Evolutionary conservation across 2,113 vertebrate species (phyloP).

Genomic region (Chamaetylas fuelleborni): DNA sequence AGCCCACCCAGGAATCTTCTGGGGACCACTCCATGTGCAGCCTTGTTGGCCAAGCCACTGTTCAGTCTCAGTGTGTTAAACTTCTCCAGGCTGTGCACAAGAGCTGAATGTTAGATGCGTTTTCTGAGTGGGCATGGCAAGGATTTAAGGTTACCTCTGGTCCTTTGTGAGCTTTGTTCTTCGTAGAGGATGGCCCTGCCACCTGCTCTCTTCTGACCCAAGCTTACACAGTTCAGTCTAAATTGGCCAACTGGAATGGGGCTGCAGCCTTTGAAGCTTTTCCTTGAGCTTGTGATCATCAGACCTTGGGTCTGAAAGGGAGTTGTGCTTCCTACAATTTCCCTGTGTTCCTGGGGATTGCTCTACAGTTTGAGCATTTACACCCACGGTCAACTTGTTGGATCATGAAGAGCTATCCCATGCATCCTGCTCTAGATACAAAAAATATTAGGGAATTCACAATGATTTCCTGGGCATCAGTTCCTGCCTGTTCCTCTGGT

Average conservation of each 20-base stretch:
- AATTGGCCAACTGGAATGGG: neutral
- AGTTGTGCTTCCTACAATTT: neutral
- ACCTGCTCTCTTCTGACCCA: neutral
- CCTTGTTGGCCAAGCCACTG: neutral
- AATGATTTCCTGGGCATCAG: neutral
- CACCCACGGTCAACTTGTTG: neutral
- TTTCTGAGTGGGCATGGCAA: neutral
- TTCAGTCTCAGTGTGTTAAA: neutral
- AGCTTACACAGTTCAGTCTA: neutral
- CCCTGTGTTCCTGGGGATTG: neutral
- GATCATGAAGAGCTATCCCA: neutral
- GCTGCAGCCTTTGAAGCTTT: neutral
- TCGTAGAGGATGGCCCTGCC: neutral
- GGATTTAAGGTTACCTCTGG: neutral
- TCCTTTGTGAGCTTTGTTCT: neutral
- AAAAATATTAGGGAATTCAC: neutral
- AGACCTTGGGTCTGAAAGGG: neutral
- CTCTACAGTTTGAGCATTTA: neutral
- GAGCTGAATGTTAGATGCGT: neutral
- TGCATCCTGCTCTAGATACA: neutral
- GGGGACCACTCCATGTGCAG: neutral
- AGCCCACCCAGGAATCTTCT: neutral
- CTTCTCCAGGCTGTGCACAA: neutral
- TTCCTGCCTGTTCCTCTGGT: neutral
- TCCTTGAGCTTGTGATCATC: neutral